phyloP scores from a whole-genome alignment of 1,140 invertebrate genomes.

The Papilio aristodemus region DNA sequence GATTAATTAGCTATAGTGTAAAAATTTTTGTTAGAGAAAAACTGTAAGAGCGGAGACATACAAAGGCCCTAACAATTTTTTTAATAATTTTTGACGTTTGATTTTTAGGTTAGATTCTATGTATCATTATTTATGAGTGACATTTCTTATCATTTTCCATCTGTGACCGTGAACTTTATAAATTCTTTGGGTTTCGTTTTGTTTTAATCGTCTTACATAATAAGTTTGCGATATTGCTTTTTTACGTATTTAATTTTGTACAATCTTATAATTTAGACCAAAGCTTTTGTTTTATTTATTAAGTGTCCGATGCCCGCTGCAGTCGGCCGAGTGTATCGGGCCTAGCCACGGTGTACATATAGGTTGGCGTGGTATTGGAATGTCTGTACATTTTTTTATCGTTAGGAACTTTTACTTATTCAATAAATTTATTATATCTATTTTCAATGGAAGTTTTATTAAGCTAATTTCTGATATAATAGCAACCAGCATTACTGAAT shows the following conservation, averaged over 20 bases:
- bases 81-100: neutral
- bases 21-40: neutral
- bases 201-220: neutral
- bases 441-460: slow-evolving; percentile 61
- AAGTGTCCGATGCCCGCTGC: slow-evolving; percentile 15
- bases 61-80: neutral
- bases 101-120: neutral
- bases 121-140: neutral
- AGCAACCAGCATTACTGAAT: too few species aligned
- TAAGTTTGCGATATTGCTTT: slow-evolving; percentile 23
- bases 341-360: slow-evolving; percentile 45
- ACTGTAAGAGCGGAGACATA: neutral
- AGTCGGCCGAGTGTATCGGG: neutral
- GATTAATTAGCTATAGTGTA: slow-evolving; percentile 10
- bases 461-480: neutral
- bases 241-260: slow-evolving; percentile 40
- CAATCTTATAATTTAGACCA: slow-evolving; percentile 54
- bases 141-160: neutral
- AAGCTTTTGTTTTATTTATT: slow-evolving; percentile 61
- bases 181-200: neutral
- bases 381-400: slow-evolving; percentile 66
- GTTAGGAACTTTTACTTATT: slow-evolving; percentile 52
- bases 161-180: neutral
- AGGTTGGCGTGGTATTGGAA: slow-evolving; percentile 46
- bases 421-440: slow-evolving; percentile 72